These are phyloP conservation scores for Palythoa grandis DNA, from an alignment of 92 coral and sea anemone species.

Conservation along the genomic window DNA sequence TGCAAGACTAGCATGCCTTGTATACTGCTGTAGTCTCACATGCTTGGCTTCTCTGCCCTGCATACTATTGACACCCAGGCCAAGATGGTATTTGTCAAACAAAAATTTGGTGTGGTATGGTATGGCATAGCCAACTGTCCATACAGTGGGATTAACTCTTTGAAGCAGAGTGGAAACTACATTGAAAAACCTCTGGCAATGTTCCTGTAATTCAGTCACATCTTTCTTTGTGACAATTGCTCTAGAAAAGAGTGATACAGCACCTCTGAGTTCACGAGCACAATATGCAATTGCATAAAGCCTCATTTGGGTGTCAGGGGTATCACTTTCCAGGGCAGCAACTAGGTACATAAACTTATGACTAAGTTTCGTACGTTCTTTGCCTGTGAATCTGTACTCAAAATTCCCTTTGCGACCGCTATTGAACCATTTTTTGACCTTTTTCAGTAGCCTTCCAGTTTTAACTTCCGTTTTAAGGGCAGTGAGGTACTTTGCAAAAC, in stretches of 20 bases:
- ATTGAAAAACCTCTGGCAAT: slow-evolving; percentile 55
- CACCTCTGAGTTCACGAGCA: slow-evolving; percentile 66
- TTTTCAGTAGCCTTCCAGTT: slow-evolving; percentile 41
- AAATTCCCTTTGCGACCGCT: slow-evolving; percentile 48
- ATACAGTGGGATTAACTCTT: slow-evolving; percentile 56
- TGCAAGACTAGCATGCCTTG: slow-evolving; percentile 64
- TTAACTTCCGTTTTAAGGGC: slow-evolving; percentile 25
- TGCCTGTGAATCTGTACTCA: slow-evolving; percentile 58
- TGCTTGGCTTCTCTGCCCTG: slow-evolving; percentile 78
- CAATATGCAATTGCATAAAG: slow-evolving; percentile 58
- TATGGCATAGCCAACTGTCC: slow-evolving; percentile 73
- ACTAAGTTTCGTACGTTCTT: slow-evolving; percentile 63
- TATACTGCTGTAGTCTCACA: slow-evolving; percentile 59
- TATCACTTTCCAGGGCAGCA: slow-evolving; percentile 33
- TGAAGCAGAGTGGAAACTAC: slow-evolving; percentile 31
- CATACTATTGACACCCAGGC: slow-evolving; percentile 68
- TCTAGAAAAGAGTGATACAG: slow-evolving; percentile 61
- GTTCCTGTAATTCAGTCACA: slow-evolving; percentile 13
- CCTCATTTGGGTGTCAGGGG: slow-evolving; percentile 49
- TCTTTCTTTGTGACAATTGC: slow-evolving; percentile 15
- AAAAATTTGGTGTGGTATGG: slow-evolving; percentile 57
- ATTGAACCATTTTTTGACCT: slow-evolving; percentile 45
- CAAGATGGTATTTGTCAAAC: slow-evolving; percentile 48
- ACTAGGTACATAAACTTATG: slow-evolving; percentile 71
- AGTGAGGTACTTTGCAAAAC: slow-evolving; percentile 18